Evolutionary conservation across 37 sponge, comb jelly and placozoan genomes (phyloP), one percentile per base, ranked within the genome.

Genomic region (Tethya wilhelma): DNA sequence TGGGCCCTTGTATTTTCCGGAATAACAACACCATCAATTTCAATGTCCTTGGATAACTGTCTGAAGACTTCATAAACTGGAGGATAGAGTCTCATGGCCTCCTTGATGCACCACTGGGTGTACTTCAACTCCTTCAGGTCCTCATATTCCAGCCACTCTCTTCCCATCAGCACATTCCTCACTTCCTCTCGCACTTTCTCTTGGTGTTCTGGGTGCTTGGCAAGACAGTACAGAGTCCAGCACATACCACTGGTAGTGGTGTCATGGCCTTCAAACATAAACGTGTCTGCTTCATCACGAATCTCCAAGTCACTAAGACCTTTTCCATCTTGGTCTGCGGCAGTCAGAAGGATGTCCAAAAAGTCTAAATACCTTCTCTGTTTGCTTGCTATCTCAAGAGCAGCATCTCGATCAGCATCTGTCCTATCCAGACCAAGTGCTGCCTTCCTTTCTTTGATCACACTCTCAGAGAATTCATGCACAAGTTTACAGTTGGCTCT

Each of bases 201-300:
- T 68, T 94, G 95, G 66, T 87, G 81, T 34, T 84, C 28, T n/a
- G 88, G 73, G 74, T 88, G 30, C 56, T 64, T 73, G 56, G 75
- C 88, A 12, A 87, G 69, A 44, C 33, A 43, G 43, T 87, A 80
- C 69, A 87, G 69, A 2, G 75, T 87, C 81, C 88, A 80, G 8
- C 77, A 73, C 5, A 74, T 57, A 26, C 87, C 87, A 41, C 59
- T 40, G 40, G 87, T 72, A n/a, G 87, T 87, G 20, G 87, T 91
- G 60, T 91, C 92, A 42, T 91, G 92, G 34, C 92, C 92, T 62
- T 86, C 92, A 81, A 91, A 91, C 86, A 91, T 82, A 43, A 91
- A 91, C 7, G 92, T 91, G 64, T 91, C 92, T 36, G 89, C 95
- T 80, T 94, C 95, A 84, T 91, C 72, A 56, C 95, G 67, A 31